Evolutionary conservation across 2,113 vertebrate species (phyloP).

Genomic region (Marcusenius ussheri): DNA sequence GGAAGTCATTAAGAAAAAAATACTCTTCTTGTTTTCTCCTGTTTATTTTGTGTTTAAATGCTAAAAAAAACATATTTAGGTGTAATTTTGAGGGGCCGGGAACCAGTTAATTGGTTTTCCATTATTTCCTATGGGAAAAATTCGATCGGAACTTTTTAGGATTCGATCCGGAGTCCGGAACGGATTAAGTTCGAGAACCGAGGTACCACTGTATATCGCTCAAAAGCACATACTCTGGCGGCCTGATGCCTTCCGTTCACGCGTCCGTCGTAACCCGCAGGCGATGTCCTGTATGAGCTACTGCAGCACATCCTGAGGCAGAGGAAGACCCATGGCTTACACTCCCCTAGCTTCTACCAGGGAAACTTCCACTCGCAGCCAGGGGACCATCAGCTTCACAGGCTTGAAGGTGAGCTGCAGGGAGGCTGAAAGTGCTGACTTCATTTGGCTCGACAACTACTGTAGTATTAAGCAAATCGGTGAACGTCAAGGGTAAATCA

Average conservation of each 20-base stretch:
- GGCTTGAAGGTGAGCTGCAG: conserved; percentile 77
- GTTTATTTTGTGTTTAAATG: too few species aligned
- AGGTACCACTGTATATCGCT: too few species aligned
- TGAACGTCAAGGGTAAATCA: background rate
- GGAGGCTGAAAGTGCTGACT: background rate
- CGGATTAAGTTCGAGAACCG: too few species aligned
- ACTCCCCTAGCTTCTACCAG: conserved; percentile 78
- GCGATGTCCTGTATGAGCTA: conserved; percentile 94
- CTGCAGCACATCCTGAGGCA: conserved; percentile 96
- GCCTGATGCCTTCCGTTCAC: background rate
- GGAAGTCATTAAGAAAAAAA: too few species aligned
- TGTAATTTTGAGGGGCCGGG: too few species aligned
- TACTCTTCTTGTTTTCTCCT: too few species aligned
- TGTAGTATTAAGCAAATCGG: background rate
- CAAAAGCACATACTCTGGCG: too few species aligned
- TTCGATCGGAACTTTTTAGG: too few species aligned
- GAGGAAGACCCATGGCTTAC: conserved; percentile 75
- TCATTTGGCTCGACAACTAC: background rate
- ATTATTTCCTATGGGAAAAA: too few species aligned
- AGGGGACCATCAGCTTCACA: conserved; percentile 77
- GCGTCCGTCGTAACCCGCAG: conserved; percentile 46
- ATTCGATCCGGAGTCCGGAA: too few species aligned
- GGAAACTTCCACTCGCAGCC: conserved; percentile 80
- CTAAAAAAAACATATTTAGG: too few species aligned
- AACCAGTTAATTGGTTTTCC: too few species aligned